phyloP scores from a whole-genome alignment of 1,140 invertebrate genomes.

The Ridgeia piscesae region DNA sequence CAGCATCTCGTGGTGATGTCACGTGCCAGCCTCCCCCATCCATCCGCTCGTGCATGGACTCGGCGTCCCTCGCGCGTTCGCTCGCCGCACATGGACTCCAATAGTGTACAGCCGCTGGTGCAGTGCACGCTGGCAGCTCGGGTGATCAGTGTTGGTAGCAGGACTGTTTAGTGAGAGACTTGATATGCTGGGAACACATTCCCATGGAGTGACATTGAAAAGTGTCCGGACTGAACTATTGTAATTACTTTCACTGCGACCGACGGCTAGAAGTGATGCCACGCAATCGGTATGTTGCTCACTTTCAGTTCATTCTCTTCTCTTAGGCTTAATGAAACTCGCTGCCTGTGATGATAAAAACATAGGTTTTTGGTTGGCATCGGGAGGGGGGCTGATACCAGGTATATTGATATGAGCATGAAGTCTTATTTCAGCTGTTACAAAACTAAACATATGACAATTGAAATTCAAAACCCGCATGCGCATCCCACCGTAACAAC shows the following conservation, averaged over 20 bases:
- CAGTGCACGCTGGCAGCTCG: not conserved
- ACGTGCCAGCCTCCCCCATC: not conserved
- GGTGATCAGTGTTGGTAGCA: not conserved
- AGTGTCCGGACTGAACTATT: not conserved
- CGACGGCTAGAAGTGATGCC: not conserved
- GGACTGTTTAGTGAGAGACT: constrained; percentile 4
- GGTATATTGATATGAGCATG: not conserved
- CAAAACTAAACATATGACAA: not conserved
- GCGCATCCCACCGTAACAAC: not conserved
- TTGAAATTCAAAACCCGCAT: not conserved
- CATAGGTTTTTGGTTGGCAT: not conserved
- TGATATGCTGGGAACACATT: not conserved
- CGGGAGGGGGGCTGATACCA: not conserved
- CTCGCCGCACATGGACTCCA: not conserved
- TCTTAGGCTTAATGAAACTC: not conserved
- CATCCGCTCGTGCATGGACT: not conserved
- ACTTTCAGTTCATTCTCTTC: not conserved
- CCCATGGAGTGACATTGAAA: not conserved
- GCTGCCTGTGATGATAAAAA: not conserved
- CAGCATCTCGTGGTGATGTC: not conserved
- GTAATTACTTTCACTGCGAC: constrained; percentile 1
- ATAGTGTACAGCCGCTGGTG: not conserved
- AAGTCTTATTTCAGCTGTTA: not conserved
- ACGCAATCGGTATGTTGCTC: not conserved
- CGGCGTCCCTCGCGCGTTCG: not conserved